A percentile compares a stretch with the other conserved stretches of the same genome.
phyloP scores from a whole-genome alignment of 2,888 invertebrate species.

The Orchesellides sinensis region DNA sequence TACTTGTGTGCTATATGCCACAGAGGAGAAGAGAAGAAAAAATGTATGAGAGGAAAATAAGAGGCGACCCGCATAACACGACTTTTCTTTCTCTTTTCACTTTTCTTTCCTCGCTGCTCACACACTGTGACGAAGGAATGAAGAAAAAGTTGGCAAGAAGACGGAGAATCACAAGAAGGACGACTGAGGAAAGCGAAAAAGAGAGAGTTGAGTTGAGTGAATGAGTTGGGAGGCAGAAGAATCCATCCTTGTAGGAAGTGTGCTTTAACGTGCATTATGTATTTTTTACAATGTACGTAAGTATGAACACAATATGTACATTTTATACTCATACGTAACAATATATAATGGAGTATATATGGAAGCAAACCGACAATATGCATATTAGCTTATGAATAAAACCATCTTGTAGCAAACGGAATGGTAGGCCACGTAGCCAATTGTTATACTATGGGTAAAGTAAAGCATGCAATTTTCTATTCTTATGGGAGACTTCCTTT shows the following conservation, averaged over 20 bases:
- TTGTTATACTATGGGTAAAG: constrained; percentile 5
- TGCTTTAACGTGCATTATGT: neutral
- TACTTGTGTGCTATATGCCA: neutral
- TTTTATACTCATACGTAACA: no score
- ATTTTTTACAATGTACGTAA: neutral
- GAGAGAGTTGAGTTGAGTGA: constrained; percentile 44
- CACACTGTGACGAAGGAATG: constrained; percentile 50
- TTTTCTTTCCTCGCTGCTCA: constrained; percentile 53
- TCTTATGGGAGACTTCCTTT: constrained; percentile 35
- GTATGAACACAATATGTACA: neutral
- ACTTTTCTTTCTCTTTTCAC: constrained; percentile 59
- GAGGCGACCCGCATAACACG: constrained; percentile 63
- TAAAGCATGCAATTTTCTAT: constrained; percentile 18
- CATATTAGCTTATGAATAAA: no score
- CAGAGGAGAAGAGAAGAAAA: neutral
- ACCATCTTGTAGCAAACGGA: no score
- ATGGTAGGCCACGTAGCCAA: neutral
- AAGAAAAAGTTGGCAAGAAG: constrained; percentile 52
- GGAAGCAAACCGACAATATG: no score
- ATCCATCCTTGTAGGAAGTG: constrained; percentile 60
- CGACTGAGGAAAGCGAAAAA: constrained; percentile 3
- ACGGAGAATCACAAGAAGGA: constrained; percentile 17
- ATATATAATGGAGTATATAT: no score
- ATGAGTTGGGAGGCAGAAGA: constrained; percentile 48
- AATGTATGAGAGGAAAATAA: constrained; percentile 20